A percentile compares a stretch with the other conserved stretches of the same genome.
phyloP scores from a whole-genome alignment of 2,113 vertebrate genomes.

The Cinclus cinclus region DNA sequence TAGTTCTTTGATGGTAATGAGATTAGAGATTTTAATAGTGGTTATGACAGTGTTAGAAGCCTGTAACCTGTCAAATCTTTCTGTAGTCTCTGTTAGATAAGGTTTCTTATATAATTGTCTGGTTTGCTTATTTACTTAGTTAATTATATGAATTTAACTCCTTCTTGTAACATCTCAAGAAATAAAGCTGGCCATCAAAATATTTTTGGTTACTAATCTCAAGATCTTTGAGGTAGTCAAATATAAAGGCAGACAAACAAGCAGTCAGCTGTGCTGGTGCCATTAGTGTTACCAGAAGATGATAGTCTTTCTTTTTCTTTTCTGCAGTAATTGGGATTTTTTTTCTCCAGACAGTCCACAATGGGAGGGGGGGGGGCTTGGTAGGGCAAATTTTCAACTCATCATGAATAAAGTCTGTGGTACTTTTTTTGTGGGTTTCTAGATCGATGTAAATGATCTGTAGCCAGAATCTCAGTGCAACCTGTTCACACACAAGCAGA shows the following conservation, averaged over 20 bases:
- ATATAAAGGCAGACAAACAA: neutral
- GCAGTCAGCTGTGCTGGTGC: neutral
- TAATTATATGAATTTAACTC: neutral
- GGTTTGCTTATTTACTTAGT: neutral
- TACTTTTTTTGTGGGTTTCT: neutral
- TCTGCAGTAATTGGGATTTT: neutral
- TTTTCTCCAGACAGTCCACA: neutral
- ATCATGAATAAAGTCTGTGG: neutral
- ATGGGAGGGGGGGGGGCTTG: neutral
- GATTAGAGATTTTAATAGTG: conserved; percentile 32
- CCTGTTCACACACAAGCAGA: neutral
- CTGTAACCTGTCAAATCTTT: conserved; percentile 43
- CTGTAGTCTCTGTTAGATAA: neutral
- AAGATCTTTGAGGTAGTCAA: neutral
- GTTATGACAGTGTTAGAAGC: conserved; percentile 7
- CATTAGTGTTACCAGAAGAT: neutral
- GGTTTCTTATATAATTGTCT: neutral
- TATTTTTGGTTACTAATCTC: neutral
- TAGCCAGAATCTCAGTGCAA: neutral
- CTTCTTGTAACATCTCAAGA: neutral
- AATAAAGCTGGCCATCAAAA: neutral
- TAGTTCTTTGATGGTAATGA: neutral
- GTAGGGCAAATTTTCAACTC: neutral
- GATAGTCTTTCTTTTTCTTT: neutral
- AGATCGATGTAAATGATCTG: neutral